phyloP scores from a whole-genome alignment of 2,797 vertebrate genomes.

The Ctenosaura bakeri region DNA sequence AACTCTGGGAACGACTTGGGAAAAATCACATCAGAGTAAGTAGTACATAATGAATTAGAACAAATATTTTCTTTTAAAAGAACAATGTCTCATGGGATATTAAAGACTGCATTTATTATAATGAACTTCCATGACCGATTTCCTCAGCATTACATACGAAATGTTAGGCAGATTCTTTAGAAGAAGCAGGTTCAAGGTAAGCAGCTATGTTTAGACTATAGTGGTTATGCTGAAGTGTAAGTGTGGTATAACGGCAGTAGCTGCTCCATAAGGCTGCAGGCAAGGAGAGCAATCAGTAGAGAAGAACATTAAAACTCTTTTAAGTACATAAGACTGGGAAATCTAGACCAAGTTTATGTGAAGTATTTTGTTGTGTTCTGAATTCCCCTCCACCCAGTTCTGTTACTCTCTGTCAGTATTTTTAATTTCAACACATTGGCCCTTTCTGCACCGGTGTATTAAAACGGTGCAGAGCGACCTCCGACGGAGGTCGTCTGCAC shows the following conservation, averaged over 20 bases:
- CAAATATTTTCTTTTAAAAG: not conserved
- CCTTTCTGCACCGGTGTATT: no score
- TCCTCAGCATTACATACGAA: no score
- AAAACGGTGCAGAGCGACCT: no score
- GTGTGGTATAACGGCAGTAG: no score
- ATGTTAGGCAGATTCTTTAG: no score
- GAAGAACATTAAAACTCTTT: not conserved
- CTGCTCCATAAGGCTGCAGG: not conserved
- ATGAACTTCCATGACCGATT: no score
- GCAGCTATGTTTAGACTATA: not conserved
- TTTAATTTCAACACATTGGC: not conserved
- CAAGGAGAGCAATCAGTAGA: no score
- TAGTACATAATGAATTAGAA: not conserved
- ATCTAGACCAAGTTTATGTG: not conserved
- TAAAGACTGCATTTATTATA: no score
- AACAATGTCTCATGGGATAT: no score
- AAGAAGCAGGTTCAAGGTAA: not conserved
- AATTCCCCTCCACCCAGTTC: not conserved
- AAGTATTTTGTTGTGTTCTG: not conserved
- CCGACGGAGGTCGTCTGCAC: no score
- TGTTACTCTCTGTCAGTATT: not conserved
- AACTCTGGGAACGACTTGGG: constrained; percentile 91
- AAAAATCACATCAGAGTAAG: constrained; percentile 92
- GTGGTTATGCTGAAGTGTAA: no score
- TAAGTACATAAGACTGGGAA: not conserved